phyloP scores from a whole-genome alignment of 2,797 vertebrate species.

The Lepus oiostolus region DNA sequence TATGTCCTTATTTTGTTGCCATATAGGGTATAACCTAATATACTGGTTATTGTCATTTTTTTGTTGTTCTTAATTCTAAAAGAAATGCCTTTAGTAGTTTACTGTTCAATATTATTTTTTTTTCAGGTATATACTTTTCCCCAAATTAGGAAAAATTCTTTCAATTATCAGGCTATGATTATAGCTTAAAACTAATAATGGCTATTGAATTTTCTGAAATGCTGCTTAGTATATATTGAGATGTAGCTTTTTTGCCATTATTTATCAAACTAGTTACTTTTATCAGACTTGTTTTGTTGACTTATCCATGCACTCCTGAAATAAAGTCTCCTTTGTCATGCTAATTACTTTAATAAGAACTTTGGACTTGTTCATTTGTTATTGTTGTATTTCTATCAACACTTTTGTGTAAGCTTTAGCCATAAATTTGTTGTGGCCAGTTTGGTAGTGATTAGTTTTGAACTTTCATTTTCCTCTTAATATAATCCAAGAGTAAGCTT shows the following conservation, averaged over 20 bases:
- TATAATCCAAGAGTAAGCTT: not conserved
- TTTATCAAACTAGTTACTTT: not conserved
- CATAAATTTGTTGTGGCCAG: not conserved
- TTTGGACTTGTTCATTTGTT: not conserved
- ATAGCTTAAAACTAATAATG: constrained; percentile 18
- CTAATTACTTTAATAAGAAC: not conserved
- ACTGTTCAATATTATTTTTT: not conserved
- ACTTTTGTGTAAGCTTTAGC: not conserved
- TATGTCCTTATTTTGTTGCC: not conserved
- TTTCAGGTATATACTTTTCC: not conserved
- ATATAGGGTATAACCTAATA: not conserved
- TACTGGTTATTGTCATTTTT: not conserved
- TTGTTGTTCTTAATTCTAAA: constrained; percentile 4
- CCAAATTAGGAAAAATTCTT: not conserved
- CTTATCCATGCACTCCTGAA: not conserved
- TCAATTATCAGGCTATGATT: not conserved
- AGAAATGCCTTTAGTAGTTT: not conserved
- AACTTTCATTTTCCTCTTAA: constrained; percentile 27
- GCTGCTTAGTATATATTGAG: not conserved
- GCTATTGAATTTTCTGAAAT: constrained; percentile 38
- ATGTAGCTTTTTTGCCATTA: not conserved
- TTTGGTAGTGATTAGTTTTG: not conserved
- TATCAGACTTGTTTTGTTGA: not conserved
- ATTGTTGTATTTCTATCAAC: not conserved
- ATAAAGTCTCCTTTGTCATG: not conserved